Evolutionary conservation across 1,140 invertebrate genomes (phyloP).

Genomic region (Pararge aegeria): DNA sequence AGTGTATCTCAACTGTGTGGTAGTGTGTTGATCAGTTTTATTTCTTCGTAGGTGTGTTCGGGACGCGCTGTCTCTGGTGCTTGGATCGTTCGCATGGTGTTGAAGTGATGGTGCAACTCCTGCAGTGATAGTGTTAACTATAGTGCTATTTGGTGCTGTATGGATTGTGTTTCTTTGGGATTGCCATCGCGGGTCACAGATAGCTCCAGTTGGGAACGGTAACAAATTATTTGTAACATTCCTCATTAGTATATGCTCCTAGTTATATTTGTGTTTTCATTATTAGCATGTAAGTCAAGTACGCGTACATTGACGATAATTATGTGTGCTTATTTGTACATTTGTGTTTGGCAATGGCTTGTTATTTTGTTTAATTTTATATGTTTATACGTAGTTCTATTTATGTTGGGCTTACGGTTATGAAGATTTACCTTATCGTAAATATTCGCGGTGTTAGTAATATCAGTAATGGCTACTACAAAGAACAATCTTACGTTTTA

Average conservation of each 20-base stretch:
- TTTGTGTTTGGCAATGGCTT: constrained; percentile 1
- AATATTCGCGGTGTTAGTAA: constrained; percentile 20
- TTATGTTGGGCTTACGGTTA: constrained; percentile 1
- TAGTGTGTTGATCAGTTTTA: constrained; percentile 60
- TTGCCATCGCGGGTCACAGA: constrained; percentile 71
- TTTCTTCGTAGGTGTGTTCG: constrained; percentile 65
- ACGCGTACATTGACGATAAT: constrained; percentile 1
- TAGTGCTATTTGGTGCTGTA: constrained; percentile 72
- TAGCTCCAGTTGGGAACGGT: constrained; percentile 73
- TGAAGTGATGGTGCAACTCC: constrained; percentile 68
- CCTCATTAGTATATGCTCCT: too few species aligned
- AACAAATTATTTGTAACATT: constrained; percentile 4
- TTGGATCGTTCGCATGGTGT: constrained; percentile 63
- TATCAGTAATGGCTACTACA: constrained; percentile 1
- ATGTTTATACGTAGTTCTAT: constrained; percentile 1
- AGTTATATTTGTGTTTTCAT: neutral
- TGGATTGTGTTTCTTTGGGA: constrained; percentile 76
- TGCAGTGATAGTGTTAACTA: constrained; percentile 74
- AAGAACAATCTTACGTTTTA: constrained; percentile 17
- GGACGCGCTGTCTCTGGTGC: constrained; percentile 38
- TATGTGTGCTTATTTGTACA: constrained; percentile 6
- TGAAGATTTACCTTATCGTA: constrained; percentile 21
- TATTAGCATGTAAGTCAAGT: constrained; percentile 3
- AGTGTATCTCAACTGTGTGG: constrained; percentile 34
- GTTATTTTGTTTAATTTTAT: constrained; percentile 2